Evolutionary conservation across 2,113 vertebrate genomes (phyloP).

Genomic region (Amazona vittata): DNA sequence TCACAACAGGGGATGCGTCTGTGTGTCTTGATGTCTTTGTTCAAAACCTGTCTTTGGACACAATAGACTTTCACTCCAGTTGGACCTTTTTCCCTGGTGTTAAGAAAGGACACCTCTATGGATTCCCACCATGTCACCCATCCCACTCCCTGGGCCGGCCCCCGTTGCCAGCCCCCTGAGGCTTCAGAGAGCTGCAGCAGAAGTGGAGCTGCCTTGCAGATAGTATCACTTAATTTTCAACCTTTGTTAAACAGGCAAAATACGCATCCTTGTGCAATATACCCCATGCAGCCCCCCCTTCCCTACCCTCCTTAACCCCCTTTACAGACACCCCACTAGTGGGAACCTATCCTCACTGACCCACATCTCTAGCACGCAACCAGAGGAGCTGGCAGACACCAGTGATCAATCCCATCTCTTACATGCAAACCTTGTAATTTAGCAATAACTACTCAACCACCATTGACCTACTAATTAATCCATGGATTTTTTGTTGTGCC

Average conservation of each 20-base stretch:
- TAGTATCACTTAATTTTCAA: background rate
- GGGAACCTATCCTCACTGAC: slow-evolving; percentile 5
- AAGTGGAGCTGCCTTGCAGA: background rate
- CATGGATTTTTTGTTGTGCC: slow-evolving; percentile 75
- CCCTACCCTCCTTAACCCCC: background rate
- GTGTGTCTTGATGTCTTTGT: background rate
- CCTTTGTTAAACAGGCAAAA: background rate
- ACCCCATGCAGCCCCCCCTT: background rate
- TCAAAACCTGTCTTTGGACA: background rate
- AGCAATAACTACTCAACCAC: slow-evolving; percentile 78
- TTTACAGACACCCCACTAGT: slow-evolving; percentile 42
- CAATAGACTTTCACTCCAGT: background rate
- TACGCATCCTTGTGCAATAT: background rate
- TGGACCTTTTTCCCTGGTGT: background rate
- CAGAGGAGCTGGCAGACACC: slow-evolving; percentile 1
- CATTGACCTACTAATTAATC: slow-evolving; percentile 80
- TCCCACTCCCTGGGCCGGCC: no score
- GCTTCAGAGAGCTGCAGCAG: background rate
- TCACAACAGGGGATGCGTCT: accelerated
- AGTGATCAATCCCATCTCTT: slow-evolving; percentile 68
- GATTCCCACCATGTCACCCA: background rate
- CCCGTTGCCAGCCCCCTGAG: background rate
- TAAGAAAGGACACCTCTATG: background rate
- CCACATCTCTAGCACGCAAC: slow-evolving; percentile 39
- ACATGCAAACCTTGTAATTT: slow-evolving; percentile 77